Evolutionary conservation across 2,797 vertebrate genomes (phyloP).

Genomic region (Hephaestus fuliginosus): DNA sequence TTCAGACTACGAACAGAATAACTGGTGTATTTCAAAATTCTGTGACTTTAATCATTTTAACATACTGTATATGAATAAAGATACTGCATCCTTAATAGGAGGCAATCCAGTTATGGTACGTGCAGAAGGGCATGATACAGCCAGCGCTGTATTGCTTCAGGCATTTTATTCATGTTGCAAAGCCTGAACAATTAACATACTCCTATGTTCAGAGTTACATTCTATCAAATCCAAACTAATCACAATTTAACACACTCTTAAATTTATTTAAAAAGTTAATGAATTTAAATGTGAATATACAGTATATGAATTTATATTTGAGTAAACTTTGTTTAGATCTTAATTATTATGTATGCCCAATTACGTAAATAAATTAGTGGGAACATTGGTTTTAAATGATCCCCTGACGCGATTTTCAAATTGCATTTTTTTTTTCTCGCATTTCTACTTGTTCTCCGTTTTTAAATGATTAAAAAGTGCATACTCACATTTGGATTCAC

Average conservation of each 20-base stretch:
- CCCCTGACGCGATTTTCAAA: background rate
- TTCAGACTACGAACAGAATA: conserved; percentile 16
- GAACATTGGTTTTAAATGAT: conserved; percentile 1
- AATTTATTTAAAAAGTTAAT: conserved; percentile 1
- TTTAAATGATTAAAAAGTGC: background rate
- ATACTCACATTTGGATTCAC: background rate
- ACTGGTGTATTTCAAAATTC: conserved; percentile 1
- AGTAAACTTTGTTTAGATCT: background rate
- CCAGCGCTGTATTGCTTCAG: conserved; percentile 3
- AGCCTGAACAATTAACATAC: background rate
- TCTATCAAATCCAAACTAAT: conserved; percentile 2
- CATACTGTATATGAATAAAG: conserved; percentile 1
- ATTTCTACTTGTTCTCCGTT: no score
- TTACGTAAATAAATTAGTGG: background rate
- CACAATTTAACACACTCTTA: background rate
- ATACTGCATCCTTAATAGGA: background rate
- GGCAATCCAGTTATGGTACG: background rate
- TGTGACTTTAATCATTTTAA: conserved; percentile 23
- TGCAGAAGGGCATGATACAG: background rate
- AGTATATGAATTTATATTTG: background rate
- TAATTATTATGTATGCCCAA: background rate
- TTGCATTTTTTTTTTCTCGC: background rate
- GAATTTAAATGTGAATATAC: background rate
- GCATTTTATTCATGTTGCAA: background rate
- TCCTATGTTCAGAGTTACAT: background rate